Percentiles rank a stretch among this genome's conserved stretches.
These are phyloP conservation scores for Gallinago solitaria DNA, from an alignment of 2,797 vertebrate genomes.

Conservation along the genomic window DNA sequence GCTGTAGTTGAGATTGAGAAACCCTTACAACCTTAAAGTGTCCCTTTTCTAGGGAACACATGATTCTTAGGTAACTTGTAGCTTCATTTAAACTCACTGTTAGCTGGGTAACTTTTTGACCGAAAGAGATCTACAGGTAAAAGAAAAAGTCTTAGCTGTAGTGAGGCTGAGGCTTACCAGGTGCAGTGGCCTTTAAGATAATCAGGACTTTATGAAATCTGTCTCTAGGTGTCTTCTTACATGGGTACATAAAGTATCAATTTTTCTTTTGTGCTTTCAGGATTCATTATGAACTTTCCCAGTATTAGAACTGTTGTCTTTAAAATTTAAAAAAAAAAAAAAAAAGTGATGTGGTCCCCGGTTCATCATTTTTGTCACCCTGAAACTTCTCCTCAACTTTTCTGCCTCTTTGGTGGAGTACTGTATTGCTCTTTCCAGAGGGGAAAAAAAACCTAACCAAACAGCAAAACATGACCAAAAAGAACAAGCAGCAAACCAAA, in stretches of 20 bases:
- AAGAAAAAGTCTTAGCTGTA: background rate
- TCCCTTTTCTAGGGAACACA: background rate
- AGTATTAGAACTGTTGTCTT: background rate
- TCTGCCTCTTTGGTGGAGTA: background rate
- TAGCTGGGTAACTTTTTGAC: background rate
- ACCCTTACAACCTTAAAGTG: background rate
- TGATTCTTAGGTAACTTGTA: background rate
- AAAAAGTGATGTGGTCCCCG: fast-evolving
- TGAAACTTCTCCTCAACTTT: background rate
- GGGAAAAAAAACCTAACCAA: background rate
- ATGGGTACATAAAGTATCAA: fast-evolving
- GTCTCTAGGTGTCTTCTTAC: background rate
- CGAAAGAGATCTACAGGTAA: background rate
- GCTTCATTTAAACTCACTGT: background rate
- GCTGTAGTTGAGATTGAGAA: background rate
- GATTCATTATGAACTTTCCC: background rate
- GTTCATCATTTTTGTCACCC: background rate
- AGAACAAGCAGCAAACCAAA: background rate
- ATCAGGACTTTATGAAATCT: background rate
- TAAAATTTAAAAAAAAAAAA: background rate
- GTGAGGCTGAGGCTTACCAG: background rate
- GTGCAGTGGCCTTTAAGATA: background rate
- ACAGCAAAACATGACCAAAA: background rate
- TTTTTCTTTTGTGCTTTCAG: background rate
- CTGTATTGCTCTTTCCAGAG: background rate